phyloP scores from a whole-genome alignment of 2,797 vertebrate species.

The Acanthis flammea region DNA sequence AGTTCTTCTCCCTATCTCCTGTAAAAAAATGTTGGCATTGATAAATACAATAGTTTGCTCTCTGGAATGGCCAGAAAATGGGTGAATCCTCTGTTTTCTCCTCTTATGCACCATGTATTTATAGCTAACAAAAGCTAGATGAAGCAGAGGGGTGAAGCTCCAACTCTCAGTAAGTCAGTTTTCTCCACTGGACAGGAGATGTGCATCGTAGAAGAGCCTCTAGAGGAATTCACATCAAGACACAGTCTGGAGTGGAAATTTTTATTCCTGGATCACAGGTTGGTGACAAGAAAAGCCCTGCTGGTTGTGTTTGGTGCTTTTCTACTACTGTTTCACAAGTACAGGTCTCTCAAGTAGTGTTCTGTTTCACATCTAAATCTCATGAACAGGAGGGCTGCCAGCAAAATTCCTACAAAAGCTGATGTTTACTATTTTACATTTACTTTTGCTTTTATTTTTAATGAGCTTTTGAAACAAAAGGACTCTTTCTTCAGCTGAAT shows the following conservation, averaged over 20 bases:
- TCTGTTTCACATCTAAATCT: background rate
- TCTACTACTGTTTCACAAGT: background rate
- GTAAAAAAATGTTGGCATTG: constrained; percentile 34
- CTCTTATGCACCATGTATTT: background rate
- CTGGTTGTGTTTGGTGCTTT: constrained; percentile 4
- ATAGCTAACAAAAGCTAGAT: constrained; percentile 17
- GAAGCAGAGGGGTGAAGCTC: background rate
- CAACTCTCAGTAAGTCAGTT: background rate
- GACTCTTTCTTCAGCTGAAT: background rate
- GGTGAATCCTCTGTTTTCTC: background rate
- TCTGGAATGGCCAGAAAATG: background rate
- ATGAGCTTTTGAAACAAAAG: background rate
- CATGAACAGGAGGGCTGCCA: background rate
- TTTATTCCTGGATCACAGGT: constrained; percentile 85
- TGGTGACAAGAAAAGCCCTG: constrained; percentile 56
- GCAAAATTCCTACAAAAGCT: background rate
- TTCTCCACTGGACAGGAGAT: constrained; percentile 76
- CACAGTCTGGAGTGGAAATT: constrained; percentile 86
- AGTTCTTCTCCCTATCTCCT: background rate
- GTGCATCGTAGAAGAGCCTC: constrained; percentile 79
- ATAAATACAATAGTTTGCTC: background rate
- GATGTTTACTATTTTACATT: background rate
- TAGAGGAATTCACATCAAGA: constrained; percentile 84
- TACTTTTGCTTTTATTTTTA: background rate
- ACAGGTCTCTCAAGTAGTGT: background rate